These are phyloP conservation scores for Drosophila suboccidentalis DNA, from an alignment of 2,888 invertebrate species.

Conservation along the genomic window DNA sequence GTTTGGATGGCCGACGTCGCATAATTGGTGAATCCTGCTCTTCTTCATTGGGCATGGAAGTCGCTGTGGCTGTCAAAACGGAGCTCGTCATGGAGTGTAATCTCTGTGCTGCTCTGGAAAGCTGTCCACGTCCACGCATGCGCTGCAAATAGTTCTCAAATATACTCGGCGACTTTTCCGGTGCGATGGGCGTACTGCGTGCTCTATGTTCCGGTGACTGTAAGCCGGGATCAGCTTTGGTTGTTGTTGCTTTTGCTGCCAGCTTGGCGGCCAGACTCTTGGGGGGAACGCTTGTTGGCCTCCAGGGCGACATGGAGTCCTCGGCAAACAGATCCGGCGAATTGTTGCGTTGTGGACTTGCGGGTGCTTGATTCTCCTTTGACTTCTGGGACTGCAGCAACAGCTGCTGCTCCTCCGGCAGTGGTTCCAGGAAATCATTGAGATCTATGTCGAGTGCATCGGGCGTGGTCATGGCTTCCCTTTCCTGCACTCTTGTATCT, in stretches of 20 bases:
- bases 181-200: background rate
- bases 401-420: conserved; percentile 84
- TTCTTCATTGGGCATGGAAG: background rate
- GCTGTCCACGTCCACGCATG: conserved; percentile 65
- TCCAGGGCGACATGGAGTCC: conserved; percentile 62
- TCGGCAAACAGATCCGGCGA: conserved; percentile 81
- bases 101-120: conserved; percentile 53
- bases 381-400: conserved; percentile 15
- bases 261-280: conserved; percentile 61
- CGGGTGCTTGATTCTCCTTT: conserved; percentile 14
- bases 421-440: conserved; percentile 86
- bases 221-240: background rate
- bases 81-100: conserved; percentile 42
- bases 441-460: conserved; percentile 84
- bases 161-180: conserved; percentile 70
- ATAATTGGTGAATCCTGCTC: conserved; percentile 58
- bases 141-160: conserved; percentile 75
- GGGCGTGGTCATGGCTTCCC: conserved; percentile 21
- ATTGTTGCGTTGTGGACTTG: conserved; percentile 32
- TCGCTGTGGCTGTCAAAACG: background rate
- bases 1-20: conserved; percentile 52
- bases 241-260: conserved; percentile 17
- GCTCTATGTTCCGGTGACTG: conserved; percentile 45
- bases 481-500: conserved; percentile 10
- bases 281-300: conserved; percentile 15